A percentile compares a stretch with the other conserved stretches of the same genome.
Conservation (phyloP, 1,140 invertebrate genomes). For the Drusus annulatus region DNA sequence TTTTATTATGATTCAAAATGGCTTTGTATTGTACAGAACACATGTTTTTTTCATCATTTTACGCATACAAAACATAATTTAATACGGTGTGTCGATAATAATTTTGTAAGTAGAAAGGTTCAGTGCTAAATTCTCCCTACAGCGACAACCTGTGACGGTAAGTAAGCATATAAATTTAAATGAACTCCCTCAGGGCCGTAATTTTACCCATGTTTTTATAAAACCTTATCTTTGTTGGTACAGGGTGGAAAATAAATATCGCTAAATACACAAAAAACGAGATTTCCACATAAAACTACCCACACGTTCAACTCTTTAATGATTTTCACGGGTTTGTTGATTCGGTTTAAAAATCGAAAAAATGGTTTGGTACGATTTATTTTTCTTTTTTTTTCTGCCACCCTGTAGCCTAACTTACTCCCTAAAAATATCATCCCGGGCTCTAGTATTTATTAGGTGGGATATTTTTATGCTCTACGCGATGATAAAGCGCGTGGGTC, state of each 20-base stretch:
- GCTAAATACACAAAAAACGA: slow-evolving; percentile 1
- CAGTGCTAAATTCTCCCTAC: not conserved
- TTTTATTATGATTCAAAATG: too few species aligned
- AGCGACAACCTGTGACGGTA: slow-evolving; percentile 16
- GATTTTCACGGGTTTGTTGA: too few species aligned
- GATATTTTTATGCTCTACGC: slow-evolving; percentile 34
- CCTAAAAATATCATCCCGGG: slow-evolving; percentile 51
- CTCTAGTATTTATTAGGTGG: slow-evolving; percentile 53
- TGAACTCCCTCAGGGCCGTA: slow-evolving; percentile 19
- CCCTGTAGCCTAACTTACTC: not conserved
- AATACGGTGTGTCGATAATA: too few species aligned
- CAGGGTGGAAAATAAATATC: slow-evolving; percentile 15
- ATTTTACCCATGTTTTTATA: slow-evolving; percentile 15
- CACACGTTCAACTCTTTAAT: slow-evolving; percentile 1
- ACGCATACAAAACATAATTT: too few species aligned
- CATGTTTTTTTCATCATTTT: too few species aligned
- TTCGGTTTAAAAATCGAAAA: too few species aligned
- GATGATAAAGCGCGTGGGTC: slow-evolving; percentile 52
- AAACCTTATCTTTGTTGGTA: slow-evolving; percentile 28
- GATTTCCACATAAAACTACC: not conserved
- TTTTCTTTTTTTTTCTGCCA: not conserved
- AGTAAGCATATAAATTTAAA: slow-evolving; percentile 39
- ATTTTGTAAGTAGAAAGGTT: too few species aligned
- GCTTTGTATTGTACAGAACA: too few species aligned
- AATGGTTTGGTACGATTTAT: too few species aligned